These are phyloP conservation scores for Caenorhabditis sulstoni DNA, from an alignment of 2,888 invertebrate genomes.

Conservation along the genomic window DNA sequence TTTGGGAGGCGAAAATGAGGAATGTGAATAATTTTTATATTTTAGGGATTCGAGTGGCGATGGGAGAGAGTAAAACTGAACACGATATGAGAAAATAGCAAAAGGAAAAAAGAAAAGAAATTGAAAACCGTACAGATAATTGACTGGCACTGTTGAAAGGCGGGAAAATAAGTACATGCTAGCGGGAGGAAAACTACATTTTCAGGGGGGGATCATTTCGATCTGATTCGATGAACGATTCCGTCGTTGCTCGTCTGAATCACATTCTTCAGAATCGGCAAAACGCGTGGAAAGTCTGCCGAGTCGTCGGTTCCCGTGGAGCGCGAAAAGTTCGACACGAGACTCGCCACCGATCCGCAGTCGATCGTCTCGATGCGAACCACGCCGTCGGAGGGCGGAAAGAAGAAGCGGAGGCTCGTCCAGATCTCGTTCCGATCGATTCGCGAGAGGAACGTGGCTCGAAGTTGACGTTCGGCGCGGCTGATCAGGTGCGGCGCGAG, in stretches of 20 bases:
- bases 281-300: neutral
- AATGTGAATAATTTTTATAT: too few relatives aligned
- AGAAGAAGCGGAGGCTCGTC: slow-evolving; percentile 73
- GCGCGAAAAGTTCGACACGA: slow-evolving; percentile 26
- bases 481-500: slow-evolving; percentile 69
- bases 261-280: slow-evolving; percentile 28
- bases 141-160: neutral
- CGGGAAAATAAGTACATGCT: neutral
- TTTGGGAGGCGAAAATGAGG: too few relatives aligned
- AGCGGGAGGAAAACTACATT: neutral
- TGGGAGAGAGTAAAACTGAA: too few relatives aligned
- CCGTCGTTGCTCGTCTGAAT: slow-evolving; percentile 37
- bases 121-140: neutral
- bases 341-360: slow-evolving; percentile 27
- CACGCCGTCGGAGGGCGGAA: slow-evolving; percentile 33
- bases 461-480: slow-evolving; percentile 75
- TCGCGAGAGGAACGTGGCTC: slow-evolving; percentile 78
- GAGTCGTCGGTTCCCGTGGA: slow-evolving; percentile 15
- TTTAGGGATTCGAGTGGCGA: too few relatives aligned
- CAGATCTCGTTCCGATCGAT: slow-evolving; percentile 71
- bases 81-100: neutral
- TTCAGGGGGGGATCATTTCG: slow-evolving; percentile 38
- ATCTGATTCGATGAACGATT: slow-evolving; percentile 53
- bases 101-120: neutral
- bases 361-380: slow-evolving; percentile 4